Evolutionary conservation across 2,113 vertebrate species (phyloP), one percentile per base, ranked within the genome.

Genomic region (Callipepla squamata): DNA sequence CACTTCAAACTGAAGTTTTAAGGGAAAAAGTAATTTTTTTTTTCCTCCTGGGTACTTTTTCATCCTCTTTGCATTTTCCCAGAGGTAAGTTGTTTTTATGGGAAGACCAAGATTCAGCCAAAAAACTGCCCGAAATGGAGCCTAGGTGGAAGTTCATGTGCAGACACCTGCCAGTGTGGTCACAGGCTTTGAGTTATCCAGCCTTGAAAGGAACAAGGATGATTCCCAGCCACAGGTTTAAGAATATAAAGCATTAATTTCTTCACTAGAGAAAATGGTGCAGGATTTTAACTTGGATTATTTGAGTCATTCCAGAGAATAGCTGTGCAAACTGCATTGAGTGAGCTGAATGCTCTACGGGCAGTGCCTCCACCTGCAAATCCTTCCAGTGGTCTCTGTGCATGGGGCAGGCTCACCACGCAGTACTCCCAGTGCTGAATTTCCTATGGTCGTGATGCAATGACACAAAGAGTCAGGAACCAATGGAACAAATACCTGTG

Each of bases 231-330:
- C 70, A 94, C 42, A 32, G 42, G 4, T 32, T 92, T 73, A 34
- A 61, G 72, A 69, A 42, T n/a, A 28, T 53, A 42, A 90, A 66
- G 1, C 21, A 44, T 9, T 42, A 69, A 42, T 16, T 32, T 91
- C 66, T 91, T 82, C 28, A 66, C 13, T 53, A 72, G 11, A 11
- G 84, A 80, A 80, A 63, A 14, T 2, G 59, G 50, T 32, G 26
- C 38, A 32, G 4, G 4, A 12, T 17, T 95, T 93, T 81, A 58
- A 53, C 25, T 87, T 65, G 42, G 81, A 72, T 70, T 67, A 36
- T 85, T 90, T 69, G 40, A 66, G 17, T 87, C 18, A 62, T 72
- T 92, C 23, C 36, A 79, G 58, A 91, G 40, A 87, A 87, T 58
- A 85, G 15, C 48, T 87, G n/a, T 66, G 40, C 36, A 81, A 86